These are phyloP conservation scores for Gracilinanus agilis DNA, from an alignment of 2,113 vertebrate species.

Conservation along the genomic window DNA sequence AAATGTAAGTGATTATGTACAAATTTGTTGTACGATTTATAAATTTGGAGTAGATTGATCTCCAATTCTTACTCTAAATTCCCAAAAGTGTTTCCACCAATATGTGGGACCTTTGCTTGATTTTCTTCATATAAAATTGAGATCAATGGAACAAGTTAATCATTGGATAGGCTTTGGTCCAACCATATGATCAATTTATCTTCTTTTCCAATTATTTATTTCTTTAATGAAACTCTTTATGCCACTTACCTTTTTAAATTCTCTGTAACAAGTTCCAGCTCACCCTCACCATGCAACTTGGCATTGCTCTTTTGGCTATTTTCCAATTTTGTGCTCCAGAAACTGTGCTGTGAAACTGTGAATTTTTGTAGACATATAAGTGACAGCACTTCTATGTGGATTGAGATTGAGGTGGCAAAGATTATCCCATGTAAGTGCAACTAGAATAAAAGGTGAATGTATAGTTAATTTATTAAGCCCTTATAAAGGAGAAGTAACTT, in stretches of 20 bases:
- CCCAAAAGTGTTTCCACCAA: not conserved
- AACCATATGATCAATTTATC: not conserved
- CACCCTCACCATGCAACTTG: not conserved
- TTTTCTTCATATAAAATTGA: not conserved
- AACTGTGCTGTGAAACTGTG: no score
- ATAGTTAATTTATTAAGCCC: not conserved
- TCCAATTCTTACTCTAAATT: not conserved
- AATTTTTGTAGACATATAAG: no score
- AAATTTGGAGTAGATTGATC: not conserved
- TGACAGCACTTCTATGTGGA: not conserved
- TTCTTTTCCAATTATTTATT: not conserved
- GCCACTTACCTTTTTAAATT: not conserved
- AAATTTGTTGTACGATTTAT: not conserved
- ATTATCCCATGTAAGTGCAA: not conserved
- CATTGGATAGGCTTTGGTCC: not conserved
- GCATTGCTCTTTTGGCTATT: not conserved
- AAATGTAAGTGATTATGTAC: not conserved
- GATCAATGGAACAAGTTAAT: not conserved
- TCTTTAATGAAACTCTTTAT: not conserved
- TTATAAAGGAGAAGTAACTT: not conserved
- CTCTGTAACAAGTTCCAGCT: not conserved
- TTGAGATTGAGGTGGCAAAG: not conserved
- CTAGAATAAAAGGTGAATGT: not conserved
- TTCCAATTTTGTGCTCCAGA: not conserved
- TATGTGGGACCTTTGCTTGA: not conserved